Evolutionary conservation across 1,140 invertebrate species (phyloP), one percentile per base, ranked within the genome.

Genomic region (Chionoecetes opilio): DNA sequence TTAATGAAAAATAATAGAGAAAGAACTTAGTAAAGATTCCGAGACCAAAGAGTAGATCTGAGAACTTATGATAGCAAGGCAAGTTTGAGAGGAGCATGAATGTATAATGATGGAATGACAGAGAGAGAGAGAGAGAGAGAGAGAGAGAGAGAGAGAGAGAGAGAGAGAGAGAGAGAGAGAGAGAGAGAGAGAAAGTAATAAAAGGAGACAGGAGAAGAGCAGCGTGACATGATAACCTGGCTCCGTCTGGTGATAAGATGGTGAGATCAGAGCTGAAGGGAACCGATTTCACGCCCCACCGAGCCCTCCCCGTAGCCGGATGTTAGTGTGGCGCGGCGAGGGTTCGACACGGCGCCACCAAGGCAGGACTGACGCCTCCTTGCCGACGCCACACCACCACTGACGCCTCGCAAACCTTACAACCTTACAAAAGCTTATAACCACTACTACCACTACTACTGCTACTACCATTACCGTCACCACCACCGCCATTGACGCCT

Each of bases 141-240:
- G 26, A 88, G 86, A 37, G 35, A 88, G 86, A 37, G 35, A 88
- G 32, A 37, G 35, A 88, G 32, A 37, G 35, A 88, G 86, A 37
- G 35, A 88, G 86, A 35, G 21, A 88, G 86, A 35, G 21, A 88
- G 86, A 35, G 34, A 88, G 86, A 35, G 21, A 88, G 86, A 35
- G 34, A 88, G 34, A 35, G 86, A 88, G 26, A 86, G 86, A 88
- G 32, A 86, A 32, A 86, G 63, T 75, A 38, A 86, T 38, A 32
- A 29, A 9, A 5, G 21, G 29, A 86, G 85, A 86, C 85, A 86
- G 85, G 37, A 34, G 37, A 29, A 34, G 63, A 75, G n/a, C 21
- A 75, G 63, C 63, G 63, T 75, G 63, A 75, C 63, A 75, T n/a
- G 63, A 75, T 75, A 75, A 75, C 63, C 5, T 75, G 21, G 21